Evolutionary conservation across 2,888 invertebrate genomes (phyloP).

Genomic region (Lochmaea capreae): DNA sequence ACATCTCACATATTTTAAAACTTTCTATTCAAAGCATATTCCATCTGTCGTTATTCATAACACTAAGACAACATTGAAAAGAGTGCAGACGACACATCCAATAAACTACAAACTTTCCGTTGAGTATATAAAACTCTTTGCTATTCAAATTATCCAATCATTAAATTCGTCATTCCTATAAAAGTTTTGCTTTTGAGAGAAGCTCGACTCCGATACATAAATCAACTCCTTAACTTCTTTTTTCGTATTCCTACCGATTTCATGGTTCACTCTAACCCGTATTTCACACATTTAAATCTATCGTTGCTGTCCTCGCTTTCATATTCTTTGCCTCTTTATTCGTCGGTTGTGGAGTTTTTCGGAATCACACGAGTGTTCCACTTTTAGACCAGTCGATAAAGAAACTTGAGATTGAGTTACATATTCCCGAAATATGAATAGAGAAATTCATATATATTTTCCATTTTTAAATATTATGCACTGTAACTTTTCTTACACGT

Average conservation of each 20-base stretch:
- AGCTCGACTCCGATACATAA: conserved; percentile 55
- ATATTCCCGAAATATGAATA: too few species aligned
- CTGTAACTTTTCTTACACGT: too few species aligned
- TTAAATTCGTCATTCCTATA: conserved; percentile 54
- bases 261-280: conserved; percentile 52
- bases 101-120: conserved; percentile 31
- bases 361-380: conserved; percentile 12
- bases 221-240: conserved; percentile 53
- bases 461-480: too few species aligned
- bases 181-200: conserved; percentile 49
- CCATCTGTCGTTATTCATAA: too few species aligned
- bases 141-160: conserved; percentile 49
- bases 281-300: conserved; percentile 55
- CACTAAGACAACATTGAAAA: not conserved
- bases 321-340: conserved; percentile 35
- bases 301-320: conserved; percentile 44
- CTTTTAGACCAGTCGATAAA: conserved; percentile 8
- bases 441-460: too few species aligned
- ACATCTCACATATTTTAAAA: too few species aligned
- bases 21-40: too few species aligned
- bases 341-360: conserved; percentile 25
- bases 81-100: conserved; percentile 16
- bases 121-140: conserved; percentile 45
- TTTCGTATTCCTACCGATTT: conserved; percentile 51
- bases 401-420: not conserved